Percentiles rank a stretch among this genome's conserved stretches.
phyloP scores from a whole-genome alignment of 2,888 invertebrate species.

The Lasiommata megera region DNA sequence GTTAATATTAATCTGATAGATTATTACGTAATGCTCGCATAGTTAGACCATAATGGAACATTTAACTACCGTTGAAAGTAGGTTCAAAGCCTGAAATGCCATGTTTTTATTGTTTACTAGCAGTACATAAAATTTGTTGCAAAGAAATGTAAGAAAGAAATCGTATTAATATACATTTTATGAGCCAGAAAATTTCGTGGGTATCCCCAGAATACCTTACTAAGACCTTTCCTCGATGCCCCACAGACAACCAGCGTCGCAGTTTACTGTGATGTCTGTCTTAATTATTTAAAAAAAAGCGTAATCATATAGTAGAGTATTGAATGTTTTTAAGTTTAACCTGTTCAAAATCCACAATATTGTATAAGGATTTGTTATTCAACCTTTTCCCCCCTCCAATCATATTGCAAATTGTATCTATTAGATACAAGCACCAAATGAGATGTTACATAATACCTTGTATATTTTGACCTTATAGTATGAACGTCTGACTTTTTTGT shows the following conservation, averaged over 20 bases:
- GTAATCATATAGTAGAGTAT: too few relatives aligned
- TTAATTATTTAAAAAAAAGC: too few relatives aligned
- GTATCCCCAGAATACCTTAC: too few relatives aligned
- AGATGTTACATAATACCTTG: not conserved
- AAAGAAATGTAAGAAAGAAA: too few relatives aligned
- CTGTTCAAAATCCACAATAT: not conserved
- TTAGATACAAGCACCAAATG: not conserved
- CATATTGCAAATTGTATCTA: not conserved
- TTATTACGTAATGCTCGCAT: not conserved
- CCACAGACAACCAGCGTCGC: too few relatives aligned
- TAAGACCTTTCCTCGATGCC: too few relatives aligned
- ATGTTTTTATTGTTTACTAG: not conserved
- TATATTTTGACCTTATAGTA: not conserved
- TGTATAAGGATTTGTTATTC: not conserved
- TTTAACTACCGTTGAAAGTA: not conserved
- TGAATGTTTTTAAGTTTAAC: too few relatives aligned
- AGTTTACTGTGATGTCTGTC: too few relatives aligned
- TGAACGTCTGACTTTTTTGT: not conserved
- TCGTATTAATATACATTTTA: too few relatives aligned
- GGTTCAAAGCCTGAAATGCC: not conserved
- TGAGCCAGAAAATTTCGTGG: too few relatives aligned
- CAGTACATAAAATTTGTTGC: too few relatives aligned
- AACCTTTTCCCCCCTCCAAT: not conserved
- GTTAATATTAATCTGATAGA: not conserved
- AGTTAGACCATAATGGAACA: not conserved